Percentiles rank a stretch among this genome's conserved stretches.
phyloP scores from a whole-genome alignment of 2,888 invertebrate genomes.

The Agrotis exclamationis region DNA sequence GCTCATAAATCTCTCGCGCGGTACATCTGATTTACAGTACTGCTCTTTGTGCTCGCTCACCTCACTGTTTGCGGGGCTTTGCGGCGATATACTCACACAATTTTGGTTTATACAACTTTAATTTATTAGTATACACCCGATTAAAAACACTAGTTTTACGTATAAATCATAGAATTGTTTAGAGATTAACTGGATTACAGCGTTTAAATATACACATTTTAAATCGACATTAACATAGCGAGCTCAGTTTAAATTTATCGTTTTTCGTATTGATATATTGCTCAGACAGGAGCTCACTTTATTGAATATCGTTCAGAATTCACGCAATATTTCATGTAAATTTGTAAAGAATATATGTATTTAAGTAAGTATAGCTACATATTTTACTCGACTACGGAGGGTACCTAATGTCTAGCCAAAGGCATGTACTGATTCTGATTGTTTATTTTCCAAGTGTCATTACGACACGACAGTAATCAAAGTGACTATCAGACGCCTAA shows the following conservation, averaged over 20 bases:
- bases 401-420: no score
- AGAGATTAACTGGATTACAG: constrained; percentile 24
- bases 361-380: neutral
- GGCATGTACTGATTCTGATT: no score
- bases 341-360: constrained; percentile 6
- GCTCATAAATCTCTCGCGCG: constrained; percentile 82
- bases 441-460: no score
- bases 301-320: constrained; percentile 38
- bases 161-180: constrained; percentile 23
- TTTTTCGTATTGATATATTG: constrained; percentile 43
- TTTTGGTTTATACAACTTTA: constrained; percentile 70
- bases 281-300: constrained; percentile 9
- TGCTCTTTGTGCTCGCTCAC: constrained; percentile 80
- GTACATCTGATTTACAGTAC: constrained; percentile 87
- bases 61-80: constrained; percentile 79
- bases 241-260: constrained; percentile 25
- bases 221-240: constrained; percentile 22
- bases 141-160: constrained; percentile 53
- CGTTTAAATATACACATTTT: constrained; percentile 23
- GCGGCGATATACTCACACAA: constrained; percentile 73
- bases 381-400: no score
- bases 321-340: constrained; percentile 23
- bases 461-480: no score
- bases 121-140: constrained; percentile 65
- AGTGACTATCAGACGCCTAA: no score